Conservation (phyloP, 2,888 invertebrate species). For the Mesorhabditis spiculigera region DNA sequence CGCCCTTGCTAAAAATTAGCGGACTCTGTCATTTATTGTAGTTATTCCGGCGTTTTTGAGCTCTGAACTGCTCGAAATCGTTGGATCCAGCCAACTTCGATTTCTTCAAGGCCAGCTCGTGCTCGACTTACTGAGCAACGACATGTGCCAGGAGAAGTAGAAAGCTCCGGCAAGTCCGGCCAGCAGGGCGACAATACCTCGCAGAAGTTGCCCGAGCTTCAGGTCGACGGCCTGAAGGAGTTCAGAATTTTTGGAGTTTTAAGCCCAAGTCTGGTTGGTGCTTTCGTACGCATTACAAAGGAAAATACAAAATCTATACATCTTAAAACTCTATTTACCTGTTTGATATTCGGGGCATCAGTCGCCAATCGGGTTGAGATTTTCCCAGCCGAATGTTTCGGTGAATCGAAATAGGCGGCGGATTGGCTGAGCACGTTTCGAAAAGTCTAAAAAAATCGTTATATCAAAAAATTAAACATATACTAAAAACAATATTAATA, state of each 20-base stretch:
- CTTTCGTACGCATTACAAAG: background rate
- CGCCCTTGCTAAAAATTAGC: too few species aligned
- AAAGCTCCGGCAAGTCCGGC: conserved; percentile 57
- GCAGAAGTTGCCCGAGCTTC: conserved; percentile 59
- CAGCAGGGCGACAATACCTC: conserved; percentile 52
- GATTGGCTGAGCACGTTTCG: conserved; percentile 61
- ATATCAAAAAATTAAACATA: too few species aligned
- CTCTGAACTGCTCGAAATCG: too few species aligned
- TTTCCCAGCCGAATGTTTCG: conserved; percentile 59
- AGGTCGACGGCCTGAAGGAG: conserved; percentile 60
- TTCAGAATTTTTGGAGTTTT: background rate
- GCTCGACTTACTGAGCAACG: conserved; percentile 59
- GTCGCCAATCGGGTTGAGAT: conserved; percentile 61
- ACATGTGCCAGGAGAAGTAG: conserved; percentile 62
- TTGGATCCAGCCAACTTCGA: too few species aligned
- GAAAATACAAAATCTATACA: too few species aligned
- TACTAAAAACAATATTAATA: too few species aligned
- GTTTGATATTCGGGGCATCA: conserved; percentile 59
- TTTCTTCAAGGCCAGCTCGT: conserved; percentile 55
- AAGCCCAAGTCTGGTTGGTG: background rate
- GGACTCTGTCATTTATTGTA: too few species aligned
- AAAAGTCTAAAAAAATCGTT: too few species aligned
- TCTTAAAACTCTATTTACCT: background rate
- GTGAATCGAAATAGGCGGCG: conserved; percentile 62
- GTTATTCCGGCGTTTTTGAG: too few species aligned